Conservation (phyloP, 2,888 invertebrate species). For the Drosophila tanythrix region DNA sequence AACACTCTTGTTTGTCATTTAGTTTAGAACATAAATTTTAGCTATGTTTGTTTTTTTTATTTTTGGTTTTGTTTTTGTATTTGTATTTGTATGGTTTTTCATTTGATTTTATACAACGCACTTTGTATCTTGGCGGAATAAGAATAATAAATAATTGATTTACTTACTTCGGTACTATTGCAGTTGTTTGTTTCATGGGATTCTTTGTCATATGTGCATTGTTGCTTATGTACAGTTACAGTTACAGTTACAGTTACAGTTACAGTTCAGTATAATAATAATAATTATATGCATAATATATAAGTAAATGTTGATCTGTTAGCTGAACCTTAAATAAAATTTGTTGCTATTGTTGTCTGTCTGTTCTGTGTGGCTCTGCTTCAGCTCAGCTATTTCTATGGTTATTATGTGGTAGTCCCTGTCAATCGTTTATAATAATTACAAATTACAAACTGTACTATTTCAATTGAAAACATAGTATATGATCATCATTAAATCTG, state of each 20-base stretch:
- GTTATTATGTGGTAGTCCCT: slow-evolving; percentile 79
- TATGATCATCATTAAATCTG: slow-evolving; percentile 22
- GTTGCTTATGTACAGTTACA: slow-evolving; percentile 57
- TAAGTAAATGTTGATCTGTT: slow-evolving; percentile 32
- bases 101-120: slow-evolving; percentile 49
- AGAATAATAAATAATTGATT: slow-evolving; percentile 72
- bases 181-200: slow-evolving; percentile 32
- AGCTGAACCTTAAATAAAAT: slow-evolving; percentile 66
- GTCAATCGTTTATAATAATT: slow-evolving; percentile 79
- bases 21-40: slow-evolving; percentile 61
- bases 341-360: slow-evolving; percentile 68
- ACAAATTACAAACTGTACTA: slow-evolving; percentile 59
- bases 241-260: slow-evolving; percentile 54
- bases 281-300: slow-evolving; percentile 48
- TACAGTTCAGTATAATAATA: slow-evolving; percentile 42
- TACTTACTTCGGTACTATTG: slow-evolving; percentile 77
- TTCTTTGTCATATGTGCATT: slow-evolving; percentile 31
- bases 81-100: slow-evolving; percentile 23
- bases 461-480: slow-evolving; percentile 42
- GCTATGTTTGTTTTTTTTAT: slow-evolving; percentile 52
- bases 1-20: slow-evolving; percentile 31
- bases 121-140: slow-evolving; percentile 40
- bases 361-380: slow-evolving; percentile 39
- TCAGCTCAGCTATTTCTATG: slow-evolving; percentile 71
- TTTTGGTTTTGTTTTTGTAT: slow-evolving; percentile 33